Base-by-base conservation (phyloP, 2,888 invertebrate genomes). In the Meghimatium bilineatum region DNA sequence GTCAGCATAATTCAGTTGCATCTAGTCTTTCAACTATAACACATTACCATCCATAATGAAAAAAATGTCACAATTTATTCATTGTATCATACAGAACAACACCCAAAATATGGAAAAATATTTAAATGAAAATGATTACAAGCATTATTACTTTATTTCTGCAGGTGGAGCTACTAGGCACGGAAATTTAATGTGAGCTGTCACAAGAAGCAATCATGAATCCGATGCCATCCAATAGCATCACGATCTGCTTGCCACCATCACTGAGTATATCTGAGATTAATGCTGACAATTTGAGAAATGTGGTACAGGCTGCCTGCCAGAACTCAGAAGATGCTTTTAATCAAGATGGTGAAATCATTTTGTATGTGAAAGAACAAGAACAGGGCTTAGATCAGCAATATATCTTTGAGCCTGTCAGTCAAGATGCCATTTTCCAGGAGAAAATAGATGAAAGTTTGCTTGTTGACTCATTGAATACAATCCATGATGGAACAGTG, bases 161-260 rank as follows among this genome's bases (percentile, higher is more conserved):
- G 17, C 63, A 76, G 76, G 60, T 76, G 12, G 36, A 63, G 60
- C 26, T 38, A 49, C 49, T 26, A 17, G 32, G n/a, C n/a, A n/a
- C n/a, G n/a, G n/a, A n/a, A n/a, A n/a, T n/a, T n/a, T 63, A n/a
- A 5, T 0, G 1, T 44, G 44, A 38, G 26, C 44, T 44, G 44
- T n/a, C 26, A 12, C 26, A 20, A 52, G 74, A 29, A 29, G 32
- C 44, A 36, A 20, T 14, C 38, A 83, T 83, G 83, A 71, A 83
- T 72, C 78, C 78, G 49, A 63, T 63, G 14, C 6, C 75, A 12
- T 36, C 80, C 17, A 80, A 75, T 49, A 84, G 79, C 44, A 84
- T 84, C 32, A 84, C 84, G 29, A 76, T 84, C 12, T 84, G 84
- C 60, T 52, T 84, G 32, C 84, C 84, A 0, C 84, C 84, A 26